phyloP scores from a whole-genome alignment of 1,140 invertebrate species.

The Liolophura sinensis region DNA sequence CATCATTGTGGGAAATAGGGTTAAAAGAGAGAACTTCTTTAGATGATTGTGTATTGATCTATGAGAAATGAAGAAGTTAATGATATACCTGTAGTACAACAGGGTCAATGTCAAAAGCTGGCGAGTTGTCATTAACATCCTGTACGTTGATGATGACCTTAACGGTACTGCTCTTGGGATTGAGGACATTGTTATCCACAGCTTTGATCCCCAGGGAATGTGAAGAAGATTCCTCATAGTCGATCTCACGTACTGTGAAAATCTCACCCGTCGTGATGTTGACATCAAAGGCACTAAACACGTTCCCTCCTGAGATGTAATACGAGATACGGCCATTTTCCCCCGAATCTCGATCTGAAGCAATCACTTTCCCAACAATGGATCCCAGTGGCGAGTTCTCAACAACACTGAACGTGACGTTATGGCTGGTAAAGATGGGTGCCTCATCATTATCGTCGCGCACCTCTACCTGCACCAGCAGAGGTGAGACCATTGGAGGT shows the following conservation, averaged over 20 bases:
- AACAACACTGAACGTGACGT: constrained; percentile 79
- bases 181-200: constrained; percentile 42
- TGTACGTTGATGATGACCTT: constrained; percentile 87
- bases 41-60: no score
- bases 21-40: no score
- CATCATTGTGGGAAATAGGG: no score
- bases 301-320: constrained; percentile 98
- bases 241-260: constrained; percentile 91
- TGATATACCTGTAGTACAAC: constrained; percentile 28
- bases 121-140: constrained; percentile 93
- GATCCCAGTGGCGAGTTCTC: constrained; percentile 94
- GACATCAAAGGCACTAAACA: constrained; percentile 95
- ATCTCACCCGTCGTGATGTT: constrained; percentile 97
- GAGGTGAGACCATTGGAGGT: constrained; percentile 66
- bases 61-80: no score
- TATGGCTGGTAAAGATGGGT: constrained; percentile 49
- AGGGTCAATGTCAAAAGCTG: constrained; percentile 68
- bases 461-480: constrained; percentile 41
- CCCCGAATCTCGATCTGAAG: constrained; percentile 63
- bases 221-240: constrained; percentile 83
- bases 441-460: constrained; percentile 52
- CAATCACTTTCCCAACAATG: constrained; percentile 77
- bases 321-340: constrained; percentile 99
- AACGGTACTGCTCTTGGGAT: constrained; percentile 57
- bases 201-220: constrained; percentile 49